Conservation (phyloP, 2,113 vertebrate species). For the Amphiprion percula region DNA sequence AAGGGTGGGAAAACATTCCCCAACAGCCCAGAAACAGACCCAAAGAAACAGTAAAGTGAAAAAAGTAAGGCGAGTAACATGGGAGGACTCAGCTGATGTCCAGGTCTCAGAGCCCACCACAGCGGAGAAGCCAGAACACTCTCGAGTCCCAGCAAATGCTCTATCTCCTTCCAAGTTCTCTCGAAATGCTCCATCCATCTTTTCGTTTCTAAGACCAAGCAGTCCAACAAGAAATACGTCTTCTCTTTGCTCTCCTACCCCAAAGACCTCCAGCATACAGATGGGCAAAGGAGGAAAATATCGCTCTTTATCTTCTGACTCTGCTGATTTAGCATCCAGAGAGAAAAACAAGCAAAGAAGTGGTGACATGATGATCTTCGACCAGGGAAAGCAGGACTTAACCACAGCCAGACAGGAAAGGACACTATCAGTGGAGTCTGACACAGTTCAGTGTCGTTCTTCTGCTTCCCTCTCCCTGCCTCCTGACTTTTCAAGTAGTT, state of each 20-base stretch:
- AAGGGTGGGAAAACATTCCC: conserved; percentile 51
- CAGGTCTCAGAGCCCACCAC: conserved; percentile 26
- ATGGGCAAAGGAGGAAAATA: conserved; percentile 52
- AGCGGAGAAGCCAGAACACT: conserved; percentile 26
- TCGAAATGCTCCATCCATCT: conserved; percentile 61
- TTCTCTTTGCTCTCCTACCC: conserved; percentile 12
- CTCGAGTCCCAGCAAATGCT: conserved; percentile 30
- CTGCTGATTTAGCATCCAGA: conserved; percentile 28
- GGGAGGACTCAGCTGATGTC: conserved; percentile 66
- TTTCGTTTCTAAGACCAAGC: conserved; percentile 69
- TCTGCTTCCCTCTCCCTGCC: conserved; percentile 65
- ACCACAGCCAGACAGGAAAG: conserved; percentile 38
- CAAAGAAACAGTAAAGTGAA: conserved; percentile 72
- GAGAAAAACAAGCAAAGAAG: conserved; percentile 30
- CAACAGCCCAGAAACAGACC: conserved; percentile 50
- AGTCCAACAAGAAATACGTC: conserved; percentile 41
- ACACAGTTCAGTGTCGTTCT: conserved; percentile 15
- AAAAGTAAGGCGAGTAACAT: conserved; percentile 64
- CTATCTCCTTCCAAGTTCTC: conserved; percentile 47
- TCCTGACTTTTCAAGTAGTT: conserved; percentile 70
- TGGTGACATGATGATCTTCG: conserved; percentile 33
- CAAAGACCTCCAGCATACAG: conserved; percentile 48
- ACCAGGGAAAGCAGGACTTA: conserved; percentile 34
- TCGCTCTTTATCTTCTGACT: conserved; percentile 61
- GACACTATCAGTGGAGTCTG: conserved; percentile 56